These are phyloP conservation scores for Neria commutata DNA, from an alignment of 2,888 invertebrate genomes.

Conservation along the genomic window DNA sequence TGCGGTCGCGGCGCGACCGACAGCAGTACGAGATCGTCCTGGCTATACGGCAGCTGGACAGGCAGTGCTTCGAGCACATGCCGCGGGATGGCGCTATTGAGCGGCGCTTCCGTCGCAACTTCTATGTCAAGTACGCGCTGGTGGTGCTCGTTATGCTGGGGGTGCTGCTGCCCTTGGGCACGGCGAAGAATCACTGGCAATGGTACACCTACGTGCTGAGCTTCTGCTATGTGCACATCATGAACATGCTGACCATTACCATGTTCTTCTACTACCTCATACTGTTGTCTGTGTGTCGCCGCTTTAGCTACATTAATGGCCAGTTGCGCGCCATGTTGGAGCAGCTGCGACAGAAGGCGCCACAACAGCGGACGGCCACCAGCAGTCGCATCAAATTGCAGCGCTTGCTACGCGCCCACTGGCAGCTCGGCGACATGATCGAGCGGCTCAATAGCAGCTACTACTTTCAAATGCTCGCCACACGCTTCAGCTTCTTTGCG, in stretches of 20 bases:
- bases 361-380: too few relatives aligned
- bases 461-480: too few relatives aligned
- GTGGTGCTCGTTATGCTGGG: too few relatives aligned
- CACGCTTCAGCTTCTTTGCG: background rate
- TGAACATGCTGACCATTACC: background rate
- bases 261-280: background rate
- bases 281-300: background rate
- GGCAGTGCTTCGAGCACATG: background rate
- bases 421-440: background rate
- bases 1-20: constrained; percentile 5
- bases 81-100: too few relatives aligned
- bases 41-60: background rate
- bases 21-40: background rate
- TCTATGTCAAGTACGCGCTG: too few relatives aligned
- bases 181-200: too few relatives aligned
- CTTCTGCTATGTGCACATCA: too few relatives aligned
- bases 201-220: too few relatives aligned
- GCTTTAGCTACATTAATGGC: background rate
- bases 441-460: background rate
- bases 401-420: too few relatives aligned
- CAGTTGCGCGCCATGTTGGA: background rate
- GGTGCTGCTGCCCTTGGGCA: background rate
- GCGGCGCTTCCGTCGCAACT: too few relatives aligned
- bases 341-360: too few relatives aligned
- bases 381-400: too few relatives aligned